A percentile compares a stretch with the other conserved stretches of the same genome.
Conservation (phyloP, 2,888 invertebrate species). For the Colletes collaris region DNA sequence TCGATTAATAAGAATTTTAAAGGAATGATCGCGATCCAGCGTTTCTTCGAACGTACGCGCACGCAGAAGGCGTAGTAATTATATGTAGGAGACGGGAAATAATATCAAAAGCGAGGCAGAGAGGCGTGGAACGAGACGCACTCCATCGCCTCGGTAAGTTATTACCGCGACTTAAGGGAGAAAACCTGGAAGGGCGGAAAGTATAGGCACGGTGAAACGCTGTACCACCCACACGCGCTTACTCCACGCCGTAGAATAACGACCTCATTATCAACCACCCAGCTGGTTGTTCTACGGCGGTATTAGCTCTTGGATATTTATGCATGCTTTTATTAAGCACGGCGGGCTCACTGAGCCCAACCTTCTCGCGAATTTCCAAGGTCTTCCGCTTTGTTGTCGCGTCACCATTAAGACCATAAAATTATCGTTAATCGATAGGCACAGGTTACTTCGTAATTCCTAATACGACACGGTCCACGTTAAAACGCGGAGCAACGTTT, state of each 20-base stretch:
- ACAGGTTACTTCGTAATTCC: background rate
- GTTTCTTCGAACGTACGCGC: background rate
- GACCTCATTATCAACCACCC: conserved; percentile 78
- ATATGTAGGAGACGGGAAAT: conserved; percentile 36
- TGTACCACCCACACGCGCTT: conserved; percentile 18
- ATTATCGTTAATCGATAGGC: conserved; percentile 17
- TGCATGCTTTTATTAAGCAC: conserved; percentile 74
- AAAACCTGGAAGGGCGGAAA: conserved; percentile 35
- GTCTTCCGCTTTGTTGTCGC: conserved; percentile 23
- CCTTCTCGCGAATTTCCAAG: conserved; percentile 41
- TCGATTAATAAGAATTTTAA: too few relatives aligned
- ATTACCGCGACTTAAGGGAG: conserved; percentile 57
- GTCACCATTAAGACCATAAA: conserved; percentile 39
- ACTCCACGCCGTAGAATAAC: conserved; percentile 69
- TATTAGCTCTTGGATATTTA: conserved; percentile 77
- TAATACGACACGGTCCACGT: too few relatives aligned
- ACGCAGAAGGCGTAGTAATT: conserved; percentile 35
- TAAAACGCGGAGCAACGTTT: too few relatives aligned
- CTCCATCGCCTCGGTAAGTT: conserved; percentile 51
- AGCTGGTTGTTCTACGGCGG: conserved; percentile 67
- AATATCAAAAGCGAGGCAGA: conserved; percentile 35
- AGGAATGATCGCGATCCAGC: conserved; percentile 17
- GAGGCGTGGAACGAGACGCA: conserved; percentile 40
- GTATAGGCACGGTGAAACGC: conserved; percentile 23
- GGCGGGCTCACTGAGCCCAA: conserved; percentile 54